phyloP scores from a whole-genome alignment of 2,113 vertebrate genomes.

The Spermophilus dauricus region DNA sequence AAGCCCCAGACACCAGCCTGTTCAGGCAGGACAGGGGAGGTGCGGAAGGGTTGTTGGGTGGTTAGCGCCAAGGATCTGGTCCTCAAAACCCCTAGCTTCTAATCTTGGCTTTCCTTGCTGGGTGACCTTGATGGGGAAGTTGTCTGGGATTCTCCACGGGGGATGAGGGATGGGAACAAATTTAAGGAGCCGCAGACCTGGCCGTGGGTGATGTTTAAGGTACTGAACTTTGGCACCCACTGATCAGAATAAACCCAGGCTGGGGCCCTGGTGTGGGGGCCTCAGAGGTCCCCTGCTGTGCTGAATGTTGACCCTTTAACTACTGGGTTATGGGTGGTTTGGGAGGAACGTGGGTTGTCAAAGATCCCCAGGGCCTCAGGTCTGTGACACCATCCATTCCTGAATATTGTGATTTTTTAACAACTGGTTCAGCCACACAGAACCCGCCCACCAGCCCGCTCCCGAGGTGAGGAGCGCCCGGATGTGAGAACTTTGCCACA shows the following conservation, averaged over 20 bases:
- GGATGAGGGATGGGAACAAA: neutral
- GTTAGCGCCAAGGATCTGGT: neutral
- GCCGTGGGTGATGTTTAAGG: neutral
- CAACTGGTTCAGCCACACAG: rapidly evolving
- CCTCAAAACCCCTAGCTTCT: neutral
- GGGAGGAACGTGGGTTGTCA: neutral
- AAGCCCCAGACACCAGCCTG: neutral
- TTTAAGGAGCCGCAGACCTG: neutral
- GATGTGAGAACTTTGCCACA: neutral
- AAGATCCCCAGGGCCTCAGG: neutral
- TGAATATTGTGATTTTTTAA: neutral
- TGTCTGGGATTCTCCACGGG: slow-evolving; percentile 9
- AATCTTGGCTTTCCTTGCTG: neutral
- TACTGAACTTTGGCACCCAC: neutral
- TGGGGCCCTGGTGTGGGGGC: neutral
- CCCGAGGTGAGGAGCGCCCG: neutral
- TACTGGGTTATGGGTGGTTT: neutral
- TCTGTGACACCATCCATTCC: neutral
- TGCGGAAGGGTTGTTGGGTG: neutral
- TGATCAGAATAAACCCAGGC: neutral
- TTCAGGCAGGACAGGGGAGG: neutral
- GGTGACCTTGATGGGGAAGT: slow-evolving; percentile 68
- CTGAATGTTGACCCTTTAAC: neutral
- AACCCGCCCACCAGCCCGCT: neutral
- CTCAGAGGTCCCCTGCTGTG: neutral